Evolutionary conservation across 2,888 invertebrate genomes (phyloP), one percentile per base, ranked within the genome.

Genomic region (Campoletis raptor): DNA sequence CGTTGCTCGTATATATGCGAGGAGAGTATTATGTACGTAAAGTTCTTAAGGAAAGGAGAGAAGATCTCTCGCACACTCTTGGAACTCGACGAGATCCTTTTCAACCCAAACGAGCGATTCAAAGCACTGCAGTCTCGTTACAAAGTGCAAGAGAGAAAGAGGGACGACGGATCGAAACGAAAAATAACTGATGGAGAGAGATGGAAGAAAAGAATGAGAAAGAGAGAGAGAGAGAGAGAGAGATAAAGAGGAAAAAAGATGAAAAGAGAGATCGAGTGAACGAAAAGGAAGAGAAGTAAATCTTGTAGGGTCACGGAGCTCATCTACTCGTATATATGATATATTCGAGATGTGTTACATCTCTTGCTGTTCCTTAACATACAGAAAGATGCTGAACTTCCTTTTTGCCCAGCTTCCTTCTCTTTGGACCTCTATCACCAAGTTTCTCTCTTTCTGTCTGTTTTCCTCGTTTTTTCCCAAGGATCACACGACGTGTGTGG

Each of bases 41-140:
- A 69, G 24, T 82, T 67, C 12, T 42, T 45, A 48, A 24, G 73
- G 57, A 81, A 79, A 80, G 67, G 70, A 78, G 76, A 36, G 52
- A 74, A 77, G 37, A 57, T 79, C 52, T 88, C 88, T 87, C 85
- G 30, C 85, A 64, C 74, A 66, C 80, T 85, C 79, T 81, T 81
- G 73, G 12, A 66, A 64, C 45, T 57, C 80, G 80, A 72, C 83
- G 87, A 88, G 90, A 93, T 91, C 93, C 92, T 92, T 93, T 93
- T 93, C 92, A 92, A 92, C 92, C 92, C 91, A 92, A 93, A 93
- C 92, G 92, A 93, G 92, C 92, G 92, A 92, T 93, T 93, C 93
- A 92, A 92, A 90, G 90, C 91, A 61, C 85, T 30, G 30, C 79
- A 86, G 83, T 85, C 79, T 78, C 90, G 91, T 89, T 88, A 88